Evolutionary conservation across 2,888 invertebrate genomes (phyloP), one percentile per base, ranked within the genome.

Genomic region (Noctua janthina): DNA sequence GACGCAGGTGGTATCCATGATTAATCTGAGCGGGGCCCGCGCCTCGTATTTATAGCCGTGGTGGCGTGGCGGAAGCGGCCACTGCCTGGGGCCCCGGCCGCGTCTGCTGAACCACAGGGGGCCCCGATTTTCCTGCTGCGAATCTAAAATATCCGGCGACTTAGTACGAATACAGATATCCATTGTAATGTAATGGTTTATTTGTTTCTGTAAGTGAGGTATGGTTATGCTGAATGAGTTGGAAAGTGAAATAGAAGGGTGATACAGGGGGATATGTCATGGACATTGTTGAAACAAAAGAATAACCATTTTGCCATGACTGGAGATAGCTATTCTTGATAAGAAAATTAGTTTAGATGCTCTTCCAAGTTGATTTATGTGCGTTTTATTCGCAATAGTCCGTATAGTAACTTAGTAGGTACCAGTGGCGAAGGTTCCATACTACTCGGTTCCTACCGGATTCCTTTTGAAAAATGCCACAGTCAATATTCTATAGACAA

Each of bases 1-100:
- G 89, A 88, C 91, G 90, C 95, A 95, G 95, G 95, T 95, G 95
- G 93, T 91, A 91, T 91, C 88, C 91, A 93, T 95, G 95, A 96
- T 95, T 95, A 95, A 96, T 95, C 93, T 94, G 91, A 91, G 91
- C 90, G 92, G 79, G 85, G 90, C 91, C 91, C 89, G 90, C 88
- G 90, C 88, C 89, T 90, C 90, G 94, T 95, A 95, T 96, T 95
- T 95, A 95, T 95, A 94, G 93, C 91, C 91, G 86, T 91, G 84
- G 87, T 78, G 75, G 77, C 82, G 81, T 70, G 93, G 93, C 93
- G 92, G 94, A 92, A 91, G 90, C 92, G 92, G 89, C 90, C 82
- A 91, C 84, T 88, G 92, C 92, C 91, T 88, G 88, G 90, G 91
- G 91, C 92, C 91, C 87, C 87, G 87, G 91, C 91, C 92, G 91